Conservation (phyloP, 2,797 vertebrate species). For the Helostoma temminkii region DNA sequence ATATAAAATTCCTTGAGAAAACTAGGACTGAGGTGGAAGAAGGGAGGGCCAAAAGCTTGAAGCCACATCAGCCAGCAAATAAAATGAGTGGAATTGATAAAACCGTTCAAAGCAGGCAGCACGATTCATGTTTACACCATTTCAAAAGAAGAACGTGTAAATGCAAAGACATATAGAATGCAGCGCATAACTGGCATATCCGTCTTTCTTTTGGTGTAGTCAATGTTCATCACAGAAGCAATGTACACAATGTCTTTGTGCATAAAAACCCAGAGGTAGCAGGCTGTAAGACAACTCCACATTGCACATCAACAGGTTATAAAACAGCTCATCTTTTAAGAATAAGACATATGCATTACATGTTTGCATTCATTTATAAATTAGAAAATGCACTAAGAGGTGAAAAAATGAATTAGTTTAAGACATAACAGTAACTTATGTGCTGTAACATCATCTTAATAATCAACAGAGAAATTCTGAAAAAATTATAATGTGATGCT, state of each 20-base stretch:
- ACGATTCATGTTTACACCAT: conserved; percentile 49
- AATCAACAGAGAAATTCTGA: conserved; percentile 4
- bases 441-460: conserved; percentile 1
- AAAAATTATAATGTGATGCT: conserved; percentile 18
- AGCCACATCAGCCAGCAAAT: conserved; percentile 73
- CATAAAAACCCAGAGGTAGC: conserved; percentile 11
- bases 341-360: conserved; percentile 22
- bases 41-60: conserved; percentile 68
- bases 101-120: conserved; percentile 63
- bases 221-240: conserved; percentile 27
- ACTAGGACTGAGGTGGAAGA: conserved; percentile 16
- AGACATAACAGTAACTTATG: background rate
- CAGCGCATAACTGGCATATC: conserved; percentile 43
- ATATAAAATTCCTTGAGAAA: conserved; percentile 54
- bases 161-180: conserved; percentile 52
- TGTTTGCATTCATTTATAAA: conserved; percentile 11
- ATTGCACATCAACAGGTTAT: no score
- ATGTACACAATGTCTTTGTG: conserved; percentile 24
- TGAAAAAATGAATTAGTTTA: conserved; percentile 19
- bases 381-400: conserved; percentile 36
- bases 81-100: conserved; percentile 31
- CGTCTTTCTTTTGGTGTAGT: conserved; percentile 30
- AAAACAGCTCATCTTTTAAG: background rate
- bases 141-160: conserved; percentile 38
- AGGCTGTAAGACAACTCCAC: conserved; percentile 7